phyloP scores from a whole-genome alignment of 2,888 invertebrate species.

The Cosmorhoe ocellata region DNA sequence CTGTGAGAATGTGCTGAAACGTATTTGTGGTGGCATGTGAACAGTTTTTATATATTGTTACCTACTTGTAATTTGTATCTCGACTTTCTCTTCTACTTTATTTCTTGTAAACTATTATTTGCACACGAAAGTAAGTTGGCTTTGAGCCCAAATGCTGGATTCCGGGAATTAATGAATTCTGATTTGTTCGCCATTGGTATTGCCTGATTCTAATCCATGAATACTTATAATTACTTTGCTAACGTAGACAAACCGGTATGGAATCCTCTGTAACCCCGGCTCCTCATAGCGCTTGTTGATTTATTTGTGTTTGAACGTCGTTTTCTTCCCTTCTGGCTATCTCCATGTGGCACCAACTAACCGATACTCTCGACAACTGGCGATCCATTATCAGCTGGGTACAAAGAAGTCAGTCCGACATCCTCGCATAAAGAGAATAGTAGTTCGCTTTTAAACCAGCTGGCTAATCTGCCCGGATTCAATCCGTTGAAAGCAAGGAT shows the following conservation, averaged over 20 bases:
- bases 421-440: slow-evolving; percentile 85
- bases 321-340: slow-evolving; percentile 81
- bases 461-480: slow-evolving; percentile 86
- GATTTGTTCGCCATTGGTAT: slow-evolving; percentile 1
- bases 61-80: slow-evolving; percentile 35
- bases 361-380: slow-evolving; percentile 68
- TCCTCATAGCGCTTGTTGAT: slow-evolving; percentile 64
- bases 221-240: slow-evolving; percentile 12
- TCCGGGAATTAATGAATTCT: background rate
- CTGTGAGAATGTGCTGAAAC: slow-evolving; percentile 63
- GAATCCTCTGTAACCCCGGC: slow-evolving; percentile 39
- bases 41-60: slow-evolving; percentile 40
- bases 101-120: slow-evolving; percentile 39
- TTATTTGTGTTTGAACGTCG: slow-evolving; percentile 75
- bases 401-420: slow-evolving; percentile 80
- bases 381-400: slow-evolving; percentile 72
- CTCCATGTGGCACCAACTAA: slow-evolving; percentile 77
- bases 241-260: slow-evolving; percentile 5
- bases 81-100: slow-evolving; percentile 34
- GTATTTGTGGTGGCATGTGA: slow-evolving; percentile 67
- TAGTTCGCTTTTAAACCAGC: slow-evolving; percentile 86
- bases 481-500: slow-evolving; percentile 87
- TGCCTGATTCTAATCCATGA: background rate
- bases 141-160: slow-evolving; percentile 25
- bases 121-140: slow-evolving; percentile 25